Evolutionary conservation across 1,140 invertebrate genomes (phyloP), one percentile per base, ranked within the genome.

Genomic region (Halictus rubicundus): DNA sequence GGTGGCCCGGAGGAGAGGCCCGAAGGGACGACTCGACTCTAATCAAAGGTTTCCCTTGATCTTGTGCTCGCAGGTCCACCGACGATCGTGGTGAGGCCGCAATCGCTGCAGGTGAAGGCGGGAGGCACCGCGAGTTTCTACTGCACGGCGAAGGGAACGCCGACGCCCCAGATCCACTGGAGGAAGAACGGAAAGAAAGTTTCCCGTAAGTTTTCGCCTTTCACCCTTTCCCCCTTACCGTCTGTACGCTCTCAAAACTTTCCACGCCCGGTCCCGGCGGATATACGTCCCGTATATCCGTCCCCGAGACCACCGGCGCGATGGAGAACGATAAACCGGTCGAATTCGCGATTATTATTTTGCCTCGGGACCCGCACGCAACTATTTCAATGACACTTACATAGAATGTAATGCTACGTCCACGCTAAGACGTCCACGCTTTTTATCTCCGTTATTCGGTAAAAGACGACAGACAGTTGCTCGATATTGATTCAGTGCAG

Each of bases 121-220:
- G 97, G 97, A 73, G 96, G 96, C n/a, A 97, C 98, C 72, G 98
- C 98, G 1, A 97, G 97, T 59, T 99, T 99, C 94, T 98, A 98
- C 93, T 99, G 98, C 94, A 96, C 96, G 64, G 98, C 98, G 23
- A 95, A 96, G 65, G 98, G 98, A 23, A 96, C 98, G 93, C 98
- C 98, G 60, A 93, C 95, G 21, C 97, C 98, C 1, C 95, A 95
- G 84, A 97, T 99, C 85, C 95, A 97, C 90, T 98, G 98, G 98
- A 95, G 96, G 82, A 98, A 98, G 92, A 98, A 98, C 93, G 96
- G 96, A 66, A 98, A 98, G 92, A 95, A 95, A 94, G 95, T 98
- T 81, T 96, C 96, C 80, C 94, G 96, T 97, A 94, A 96, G 95
- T 94, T 68, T 52, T 57, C 64, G 16, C 68, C 69, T 61, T 75